Evolutionary conservation across 2,888 invertebrate genomes (phyloP).

Genomic region (Muscina levida): DNA sequence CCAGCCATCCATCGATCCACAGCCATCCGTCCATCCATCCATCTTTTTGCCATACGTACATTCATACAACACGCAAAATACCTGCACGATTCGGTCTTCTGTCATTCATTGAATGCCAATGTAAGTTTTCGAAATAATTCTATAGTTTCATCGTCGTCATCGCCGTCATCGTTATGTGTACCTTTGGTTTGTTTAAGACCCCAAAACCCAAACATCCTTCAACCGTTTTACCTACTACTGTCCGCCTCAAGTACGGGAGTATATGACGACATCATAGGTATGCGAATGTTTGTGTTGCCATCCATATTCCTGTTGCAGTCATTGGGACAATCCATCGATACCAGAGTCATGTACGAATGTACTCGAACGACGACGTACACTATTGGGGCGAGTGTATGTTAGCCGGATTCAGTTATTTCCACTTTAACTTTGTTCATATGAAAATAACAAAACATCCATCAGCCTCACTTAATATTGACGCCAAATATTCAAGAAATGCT

Average conservation of each 20-base stretch:
- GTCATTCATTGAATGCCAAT: conserved; percentile 79
- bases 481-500: conserved; percentile 79
- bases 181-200: conserved; percentile 41
- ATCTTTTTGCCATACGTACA: conserved; percentile 50
- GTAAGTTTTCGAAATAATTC: conserved; percentile 77
- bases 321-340: conserved; percentile 35
- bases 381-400: no score
- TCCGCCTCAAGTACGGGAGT: conserved; percentile 40
- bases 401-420: conserved; percentile 53
- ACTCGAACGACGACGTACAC: no score
- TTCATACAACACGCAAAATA: conserved; percentile 78
- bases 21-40: conserved; percentile 30
- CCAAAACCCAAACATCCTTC: conserved; percentile 33
- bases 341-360: conserved; percentile 9
- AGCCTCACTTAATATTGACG: conserved; percentile 80
- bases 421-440: conserved; percentile 57
- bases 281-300: conserved; percentile 11
- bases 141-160: conserved; percentile 56
- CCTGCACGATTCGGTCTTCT: conserved; percentile 78
- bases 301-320: background rate
- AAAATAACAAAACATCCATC: conserved; percentile 73
- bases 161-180: conserved; percentile 41
- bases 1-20: conserved; percentile 2
- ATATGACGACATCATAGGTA: no score
- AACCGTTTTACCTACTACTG: background rate